A percentile compares a stretch with the other conserved stretches of the same genome.
phyloP scores from a whole-genome alignment of 2,113 vertebrate genomes.

The Sitta europaea region DNA sequence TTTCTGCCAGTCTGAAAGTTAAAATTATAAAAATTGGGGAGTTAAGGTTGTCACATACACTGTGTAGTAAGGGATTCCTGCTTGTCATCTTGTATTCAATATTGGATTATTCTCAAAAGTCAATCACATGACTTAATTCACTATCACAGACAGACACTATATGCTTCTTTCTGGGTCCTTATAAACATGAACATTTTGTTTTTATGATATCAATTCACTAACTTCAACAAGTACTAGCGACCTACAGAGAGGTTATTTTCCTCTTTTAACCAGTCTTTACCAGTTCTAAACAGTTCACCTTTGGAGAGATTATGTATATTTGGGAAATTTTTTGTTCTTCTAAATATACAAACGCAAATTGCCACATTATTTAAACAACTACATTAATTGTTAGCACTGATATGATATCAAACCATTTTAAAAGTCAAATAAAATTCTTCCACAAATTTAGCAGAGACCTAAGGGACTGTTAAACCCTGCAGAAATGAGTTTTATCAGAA shows the following conservation, averaged over 20 bases:
- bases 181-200: not conserved
- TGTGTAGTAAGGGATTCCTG: not conserved
- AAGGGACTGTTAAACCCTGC: not conserved
- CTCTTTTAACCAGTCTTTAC: not conserved
- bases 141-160: not conserved
- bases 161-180: not conserved
- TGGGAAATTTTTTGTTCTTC: not conserved
- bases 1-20: not conserved
- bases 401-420: not conserved
- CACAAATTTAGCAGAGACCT: not conserved
- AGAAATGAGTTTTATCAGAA: not conserved
- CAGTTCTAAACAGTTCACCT: not conserved
- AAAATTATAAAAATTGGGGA: not conserved
- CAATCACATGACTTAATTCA: not conserved
- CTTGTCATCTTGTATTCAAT: not conserved
- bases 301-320: not conserved
- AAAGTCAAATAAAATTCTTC: not conserved
- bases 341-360: not conserved
- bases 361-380: not conserved
- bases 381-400: not conserved
- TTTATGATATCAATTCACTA: not conserved
- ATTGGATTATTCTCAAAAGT: not conserved
- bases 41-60: not conserved
- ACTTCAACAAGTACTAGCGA: not conserved
- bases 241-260: not conserved